Percentiles rank a stretch among this genome's conserved stretches.
phyloP scores from a whole-genome alignment of 37 sponge, comb jelly and placozoan genomes.

The Aplysina aerophoba region DNA sequence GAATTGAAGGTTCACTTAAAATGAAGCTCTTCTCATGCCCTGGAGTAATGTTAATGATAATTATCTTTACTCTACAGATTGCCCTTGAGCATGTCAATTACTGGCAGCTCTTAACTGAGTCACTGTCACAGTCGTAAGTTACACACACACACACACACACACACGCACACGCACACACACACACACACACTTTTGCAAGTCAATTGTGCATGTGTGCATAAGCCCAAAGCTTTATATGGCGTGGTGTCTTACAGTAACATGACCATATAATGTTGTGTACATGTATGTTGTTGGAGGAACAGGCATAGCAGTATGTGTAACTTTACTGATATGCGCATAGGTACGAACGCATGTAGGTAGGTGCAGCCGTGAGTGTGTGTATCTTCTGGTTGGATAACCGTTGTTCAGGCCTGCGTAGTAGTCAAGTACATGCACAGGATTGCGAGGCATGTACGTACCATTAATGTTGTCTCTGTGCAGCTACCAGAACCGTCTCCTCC shows the following conservation, averaged over 20 bases:
- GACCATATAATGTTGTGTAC: too few relatives aligned
- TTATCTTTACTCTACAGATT: background rate
- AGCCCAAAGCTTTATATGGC: too few relatives aligned
- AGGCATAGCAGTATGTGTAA: too few relatives aligned
- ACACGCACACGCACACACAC: too few relatives aligned
- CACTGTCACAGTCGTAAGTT: constrained; percentile 29
- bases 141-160: background rate
- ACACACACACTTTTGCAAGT: too few relatives aligned
- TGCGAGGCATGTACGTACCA: background rate
- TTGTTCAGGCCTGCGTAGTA: background rate
- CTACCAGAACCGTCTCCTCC: constrained; percentile 81
- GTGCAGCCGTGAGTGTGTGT: background rate
- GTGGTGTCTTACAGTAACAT: too few relatives aligned
- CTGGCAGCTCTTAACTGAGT: background rate
- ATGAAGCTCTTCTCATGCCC: background rate
- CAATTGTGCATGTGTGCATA: too few relatives aligned
- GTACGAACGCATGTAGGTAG: background rate
- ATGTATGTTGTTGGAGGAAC: too few relatives aligned
- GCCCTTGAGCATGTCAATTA: constrained; percentile 6
- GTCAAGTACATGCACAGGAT: too few relatives aligned
- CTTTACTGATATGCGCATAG: too few relatives aligned
- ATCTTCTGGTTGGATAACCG: background rate
- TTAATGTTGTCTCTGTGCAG: constrained; percentile 24
- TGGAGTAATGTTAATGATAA: background rate
- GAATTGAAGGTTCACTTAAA: constrained; percentile 71